A percentile compares a stretch with the other conserved stretches of the same genome.
Evolutionary conservation across 2,888 invertebrate genomes (phyloP).

Genomic region (Harpagoxenus sublaevis): DNA sequence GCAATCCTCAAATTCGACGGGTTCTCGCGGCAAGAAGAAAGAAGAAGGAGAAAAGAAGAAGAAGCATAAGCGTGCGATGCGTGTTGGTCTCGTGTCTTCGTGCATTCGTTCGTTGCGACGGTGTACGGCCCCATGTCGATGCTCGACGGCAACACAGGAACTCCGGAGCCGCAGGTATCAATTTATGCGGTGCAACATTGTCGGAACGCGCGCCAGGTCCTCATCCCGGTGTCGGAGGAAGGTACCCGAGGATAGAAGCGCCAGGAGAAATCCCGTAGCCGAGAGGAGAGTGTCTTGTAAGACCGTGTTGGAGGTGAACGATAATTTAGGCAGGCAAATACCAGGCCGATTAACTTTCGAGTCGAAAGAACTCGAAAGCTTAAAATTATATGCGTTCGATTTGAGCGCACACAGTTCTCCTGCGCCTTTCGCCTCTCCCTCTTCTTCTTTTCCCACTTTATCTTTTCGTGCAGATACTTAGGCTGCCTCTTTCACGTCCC

Average conservation of each 20-base stretch:
- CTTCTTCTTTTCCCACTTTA: not conserved
- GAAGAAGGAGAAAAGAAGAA: not conserved
- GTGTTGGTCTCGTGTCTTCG: constrained; percentile 67
- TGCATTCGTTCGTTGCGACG: constrained; percentile 58
- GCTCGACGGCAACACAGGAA: constrained; percentile 81
- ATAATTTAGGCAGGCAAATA: constrained; percentile 82
- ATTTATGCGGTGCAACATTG: constrained; percentile 84
- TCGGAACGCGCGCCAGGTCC: constrained; percentile 76
- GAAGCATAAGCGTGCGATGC: constrained; percentile 63
- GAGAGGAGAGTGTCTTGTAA: constrained; percentile 80
- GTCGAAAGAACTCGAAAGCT: constrained; percentile 76
- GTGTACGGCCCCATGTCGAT: constrained; percentile 70
- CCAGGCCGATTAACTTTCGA: constrained; percentile 78
- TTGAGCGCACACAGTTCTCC: constrained; percentile 73
- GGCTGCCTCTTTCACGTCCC: constrained; percentile 7
- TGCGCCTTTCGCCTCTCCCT: constrained; percentile 55
- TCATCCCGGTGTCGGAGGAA: constrained; percentile 60
- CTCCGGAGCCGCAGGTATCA: constrained; percentile 79
- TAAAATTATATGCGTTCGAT: constrained; percentile 81
- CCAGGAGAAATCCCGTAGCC: constrained; percentile 69
- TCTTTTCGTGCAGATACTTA: constrained; percentile 26
- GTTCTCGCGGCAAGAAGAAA: constrained; percentile 25
- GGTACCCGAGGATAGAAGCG: constrained; percentile 62
- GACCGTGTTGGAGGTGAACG: constrained; percentile 83
- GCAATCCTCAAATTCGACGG: constrained; percentile 38